These are phyloP conservation scores for Pleuronectes platessa DNA, from an alignment of 2,113 vertebrate genomes.

Conservation along the genomic window DNA sequence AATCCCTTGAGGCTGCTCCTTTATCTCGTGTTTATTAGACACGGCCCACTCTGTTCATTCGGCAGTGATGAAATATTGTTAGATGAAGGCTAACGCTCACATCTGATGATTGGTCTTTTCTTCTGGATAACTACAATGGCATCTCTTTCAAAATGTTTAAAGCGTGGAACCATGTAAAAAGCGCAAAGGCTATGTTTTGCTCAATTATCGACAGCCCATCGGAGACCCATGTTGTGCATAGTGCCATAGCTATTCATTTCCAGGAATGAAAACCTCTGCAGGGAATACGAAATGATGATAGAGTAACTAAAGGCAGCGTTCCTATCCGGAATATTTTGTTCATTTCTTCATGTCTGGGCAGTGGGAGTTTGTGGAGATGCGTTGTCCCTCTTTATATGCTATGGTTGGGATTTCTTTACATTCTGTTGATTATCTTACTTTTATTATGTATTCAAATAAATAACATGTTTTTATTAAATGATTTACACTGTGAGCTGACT, in stretches of 20 bases:
- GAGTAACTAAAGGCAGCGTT: constrained; percentile 19
- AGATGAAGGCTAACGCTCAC: not conserved
- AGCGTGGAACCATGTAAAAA: not conserved
- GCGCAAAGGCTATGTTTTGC: not conserved
- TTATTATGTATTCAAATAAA: too few species aligned
- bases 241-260: constrained; percentile 42
- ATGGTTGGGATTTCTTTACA: too few species aligned
- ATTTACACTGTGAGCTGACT: too few species aligned
- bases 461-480: too few species aligned
- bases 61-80: not conserved
- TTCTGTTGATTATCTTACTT: too few species aligned
- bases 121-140: not conserved
- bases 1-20: not conserved
- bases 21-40: constrained; percentile 1
- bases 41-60: not conserved
- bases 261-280: constrained; percentile 46
- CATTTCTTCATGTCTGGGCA: too few species aligned
- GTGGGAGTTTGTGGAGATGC: too few species aligned
- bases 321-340: too few species aligned
- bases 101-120: not conserved
- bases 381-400: too few species aligned
- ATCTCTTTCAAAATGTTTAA: not conserved
- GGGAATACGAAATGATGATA: constrained; percentile 55
- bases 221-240: constrained; percentile 8
- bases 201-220: constrained; percentile 45